Percentiles rank a stretch among this genome's conserved stretches.
phyloP scores from a whole-genome alignment of 2,113 vertebrate genomes.

The Myrmecobius fasciatus region DNA sequence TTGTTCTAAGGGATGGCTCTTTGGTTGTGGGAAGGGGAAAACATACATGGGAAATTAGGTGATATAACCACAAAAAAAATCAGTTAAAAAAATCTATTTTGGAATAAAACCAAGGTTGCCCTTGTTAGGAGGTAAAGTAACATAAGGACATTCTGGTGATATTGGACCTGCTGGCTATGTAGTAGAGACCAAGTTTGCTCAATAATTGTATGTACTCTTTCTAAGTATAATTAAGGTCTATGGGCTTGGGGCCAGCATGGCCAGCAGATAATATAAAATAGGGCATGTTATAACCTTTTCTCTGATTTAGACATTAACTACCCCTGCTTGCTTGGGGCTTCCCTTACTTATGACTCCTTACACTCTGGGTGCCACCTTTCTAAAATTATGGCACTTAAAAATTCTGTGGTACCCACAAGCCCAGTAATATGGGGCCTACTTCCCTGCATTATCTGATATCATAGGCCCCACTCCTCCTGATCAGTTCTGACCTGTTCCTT shows the following conservation, averaged over 20 bases:
- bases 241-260: background rate
- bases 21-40: background rate
- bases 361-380: background rate
- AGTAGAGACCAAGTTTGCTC: background rate
- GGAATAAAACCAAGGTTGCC: too few species aligned
- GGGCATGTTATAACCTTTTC: background rate
- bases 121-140: background rate
- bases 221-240: background rate
- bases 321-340: background rate
- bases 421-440: background rate
- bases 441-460: background rate
- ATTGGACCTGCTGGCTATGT: background rate
- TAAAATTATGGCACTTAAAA: background rate
- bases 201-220: background rate
- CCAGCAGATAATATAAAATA: background rate
- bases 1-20: background rate
- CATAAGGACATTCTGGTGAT: background rate
- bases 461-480: background rate
- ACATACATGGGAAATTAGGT: background rate
- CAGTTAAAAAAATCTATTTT: background rate
- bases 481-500: background rate
- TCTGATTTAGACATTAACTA: background rate
- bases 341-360: background rate
- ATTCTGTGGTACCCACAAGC: background rate
- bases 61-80: background rate